These are phyloP conservation scores for Xanthorhoe designata DNA, from an alignment of 2,888 invertebrate genomes.

Conservation along the genomic window DNA sequence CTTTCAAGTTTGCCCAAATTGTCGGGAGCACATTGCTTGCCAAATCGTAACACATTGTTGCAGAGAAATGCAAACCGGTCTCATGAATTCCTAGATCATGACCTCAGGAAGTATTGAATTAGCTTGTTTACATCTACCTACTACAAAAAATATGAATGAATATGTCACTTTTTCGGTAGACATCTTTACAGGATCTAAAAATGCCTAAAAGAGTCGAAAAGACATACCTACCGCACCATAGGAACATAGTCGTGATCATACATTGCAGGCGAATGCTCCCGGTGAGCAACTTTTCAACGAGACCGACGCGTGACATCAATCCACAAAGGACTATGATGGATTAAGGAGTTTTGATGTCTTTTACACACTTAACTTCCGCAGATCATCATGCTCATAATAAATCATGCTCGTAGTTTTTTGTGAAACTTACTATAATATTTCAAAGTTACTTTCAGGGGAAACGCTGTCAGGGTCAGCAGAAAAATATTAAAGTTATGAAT, in stretches of 20 bases:
- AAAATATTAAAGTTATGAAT: not conserved
- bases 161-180: no score
- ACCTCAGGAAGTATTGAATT: not conserved
- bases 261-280: no score
- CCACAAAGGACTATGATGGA: conserved; percentile 5
- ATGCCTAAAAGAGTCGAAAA: no score
- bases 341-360: conserved; percentile 4
- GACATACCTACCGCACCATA: no score
- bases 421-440: conserved; percentile 1
- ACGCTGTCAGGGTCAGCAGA: not conserved
- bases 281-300: not conserved
- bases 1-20: conserved; percentile 19
- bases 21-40: not conserved
- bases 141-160: no score
- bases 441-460: not conserved
- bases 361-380: not conserved
- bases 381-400: not conserved
- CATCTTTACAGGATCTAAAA: no score
- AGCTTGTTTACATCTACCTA: not conserved
- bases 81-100: no score
- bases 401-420: conserved; percentile 6
- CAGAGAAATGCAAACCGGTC: not conserved
- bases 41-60: not conserved
- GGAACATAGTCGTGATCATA: no score
- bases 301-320: conserved; percentile 3